Evolutionary conservation across 2,888 invertebrate species (phyloP).

Genomic region (Petrophora chlorosata): DNA sequence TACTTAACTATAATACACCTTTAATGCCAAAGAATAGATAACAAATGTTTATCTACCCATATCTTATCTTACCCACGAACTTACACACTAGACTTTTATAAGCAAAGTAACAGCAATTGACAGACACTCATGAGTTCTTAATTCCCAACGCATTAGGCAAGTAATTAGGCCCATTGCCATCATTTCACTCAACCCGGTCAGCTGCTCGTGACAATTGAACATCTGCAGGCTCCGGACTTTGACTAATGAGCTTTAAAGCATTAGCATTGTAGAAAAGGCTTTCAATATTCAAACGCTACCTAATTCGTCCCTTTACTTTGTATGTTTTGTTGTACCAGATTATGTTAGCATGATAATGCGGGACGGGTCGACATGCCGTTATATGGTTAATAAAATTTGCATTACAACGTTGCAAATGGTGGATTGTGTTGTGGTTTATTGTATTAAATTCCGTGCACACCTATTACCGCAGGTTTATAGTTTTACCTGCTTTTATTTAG

Average conservation of each 20-base stretch:
- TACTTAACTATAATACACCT: too few species aligned
- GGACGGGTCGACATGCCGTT: conserved; percentile 19
- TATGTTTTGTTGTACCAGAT: conserved; percentile 12
- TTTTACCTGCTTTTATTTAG: background rate
- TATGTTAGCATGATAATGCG: conserved; percentile 28
- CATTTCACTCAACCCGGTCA: conserved; percentile 53
- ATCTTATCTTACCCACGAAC: too few species aligned
- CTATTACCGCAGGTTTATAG: conserved; percentile 3
- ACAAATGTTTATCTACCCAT: too few species aligned
- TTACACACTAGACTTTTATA: too few species aligned
- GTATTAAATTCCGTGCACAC: conserved; percentile 1
- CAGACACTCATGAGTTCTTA: conserved; percentile 11
- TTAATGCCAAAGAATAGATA: too few species aligned
- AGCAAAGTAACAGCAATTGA: too few species aligned
- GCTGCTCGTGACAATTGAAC: conserved; percentile 36
- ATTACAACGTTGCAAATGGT: conserved; percentile 29
- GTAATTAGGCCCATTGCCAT: conserved; percentile 56
- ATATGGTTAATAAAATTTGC: conserved; percentile 30
- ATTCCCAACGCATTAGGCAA: conserved; percentile 32
- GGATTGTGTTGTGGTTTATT: conserved; percentile 13
- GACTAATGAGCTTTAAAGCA: conserved; percentile 44
- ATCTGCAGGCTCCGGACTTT: conserved; percentile 46
- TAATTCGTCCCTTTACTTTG: conserved; percentile 11
- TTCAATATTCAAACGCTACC: conserved; percentile 37
- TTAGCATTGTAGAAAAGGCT: conserved; percentile 33